Evolutionary conservation across 2,113 vertebrate species (phyloP).

Genomic region (Pseudorasbora parva): DNA sequence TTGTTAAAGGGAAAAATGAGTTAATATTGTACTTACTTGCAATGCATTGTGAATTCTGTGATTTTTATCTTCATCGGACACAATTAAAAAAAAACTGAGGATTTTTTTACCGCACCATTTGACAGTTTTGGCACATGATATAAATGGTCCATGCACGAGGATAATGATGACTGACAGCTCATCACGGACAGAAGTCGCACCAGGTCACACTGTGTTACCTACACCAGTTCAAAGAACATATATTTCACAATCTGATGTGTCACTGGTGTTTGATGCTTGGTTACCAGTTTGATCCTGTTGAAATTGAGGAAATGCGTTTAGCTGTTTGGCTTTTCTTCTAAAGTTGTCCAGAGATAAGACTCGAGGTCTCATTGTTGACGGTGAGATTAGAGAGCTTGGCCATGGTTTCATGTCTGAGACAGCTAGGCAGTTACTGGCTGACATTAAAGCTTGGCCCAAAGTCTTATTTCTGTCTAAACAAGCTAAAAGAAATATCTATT

Average conservation of each 20-base stretch:
- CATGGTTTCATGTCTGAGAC: neutral
- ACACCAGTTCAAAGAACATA: constrained; percentile 69
- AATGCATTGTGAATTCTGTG: constrained; percentile 71
- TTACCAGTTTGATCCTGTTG: constrained; percentile 24
- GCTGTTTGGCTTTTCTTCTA: constrained; percentile 2
- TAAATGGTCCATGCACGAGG: constrained; percentile 73
- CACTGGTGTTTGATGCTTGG: constrained; percentile 24
- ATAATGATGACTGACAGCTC: constrained; percentile 71
- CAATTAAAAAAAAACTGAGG: constrained; percentile 63
- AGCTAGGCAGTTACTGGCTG: neutral
- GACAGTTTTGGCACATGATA: constrained; percentile 76
- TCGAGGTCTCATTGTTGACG: constrained; percentile 5
- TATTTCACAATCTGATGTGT: constrained; percentile 44
- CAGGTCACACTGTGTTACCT: constrained; percentile 69
- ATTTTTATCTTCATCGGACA: constrained; percentile 55
- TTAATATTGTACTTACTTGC: constrained; percentile 70
- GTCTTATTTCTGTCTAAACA: constrained; percentile 4
- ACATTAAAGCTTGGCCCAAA: constrained; percentile 34
- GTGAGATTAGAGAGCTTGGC: constrained; percentile 23
- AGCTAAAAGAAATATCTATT: constrained; percentile 20
- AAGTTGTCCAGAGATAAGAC: constrained; percentile 24
- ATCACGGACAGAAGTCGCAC: constrained; percentile 67
- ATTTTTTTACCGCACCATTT: constrained; percentile 63
- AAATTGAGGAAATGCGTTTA: constrained; percentile 5
- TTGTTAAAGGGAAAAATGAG: constrained; percentile 46